Evolutionary conservation across 2,113 vertebrate species (phyloP), one percentile per base, ranked within the genome.

Genomic region (Apodemus speciosus): DNA sequence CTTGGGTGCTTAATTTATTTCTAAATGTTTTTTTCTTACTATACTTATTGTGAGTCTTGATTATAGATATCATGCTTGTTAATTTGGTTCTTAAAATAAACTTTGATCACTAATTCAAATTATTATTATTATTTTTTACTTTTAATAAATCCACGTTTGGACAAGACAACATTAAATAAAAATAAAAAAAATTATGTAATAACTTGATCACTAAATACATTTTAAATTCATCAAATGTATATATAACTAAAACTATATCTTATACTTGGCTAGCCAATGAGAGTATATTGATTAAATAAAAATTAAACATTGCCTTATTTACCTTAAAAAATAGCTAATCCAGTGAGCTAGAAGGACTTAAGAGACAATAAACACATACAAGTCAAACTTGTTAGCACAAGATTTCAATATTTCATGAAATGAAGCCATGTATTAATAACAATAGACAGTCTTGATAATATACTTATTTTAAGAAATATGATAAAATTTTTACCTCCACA

Each of bases 211-310:
- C 75, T 62, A 3, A 60, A 68, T 90, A 6, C 77, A 79, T 79
- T 94, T 93, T 95, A 16, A 90, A 66, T 75, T 83, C 30, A 58
- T 35, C 18, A 92, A 90, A 79, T 91, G 35, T 53, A 92, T 21
- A 4, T n/a, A 84, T 66, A 77, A 6, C 53, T 9, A 7, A 71
- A 75, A 77, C 35, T 73, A 58, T 81, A 11, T 79, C 14, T 69
- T 2, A 3, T 75, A 25, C 60, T 95, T 72, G 85, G 69, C 23
- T 49, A 94, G 21, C 2, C n/a, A 56, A 4, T 77, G 9, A 2
- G 6, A 30, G 53, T 40, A 30, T 40, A 85, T n/a, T 25, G 85
- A 35, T 66, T 53, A 87, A 89, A 62, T 7, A 43, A 6, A 46
- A 30, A 84, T 68, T 20, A 3, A 15, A 1, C 90, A 89, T 2